phyloP scores from a whole-genome alignment of 2,113 vertebrate species.

The Brevimyrus niger region DNA sequence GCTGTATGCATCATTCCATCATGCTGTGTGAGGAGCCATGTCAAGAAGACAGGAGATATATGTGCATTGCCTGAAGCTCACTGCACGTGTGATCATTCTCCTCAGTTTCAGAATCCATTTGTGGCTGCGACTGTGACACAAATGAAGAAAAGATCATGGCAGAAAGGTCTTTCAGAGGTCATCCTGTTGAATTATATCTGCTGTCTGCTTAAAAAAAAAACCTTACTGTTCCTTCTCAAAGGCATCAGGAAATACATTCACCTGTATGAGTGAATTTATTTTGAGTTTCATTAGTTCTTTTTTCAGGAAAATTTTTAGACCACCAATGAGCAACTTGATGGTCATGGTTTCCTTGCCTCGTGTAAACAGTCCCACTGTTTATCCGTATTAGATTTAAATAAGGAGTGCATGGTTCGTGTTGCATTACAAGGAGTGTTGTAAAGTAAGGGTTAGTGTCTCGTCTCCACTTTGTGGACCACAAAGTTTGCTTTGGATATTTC shows the following conservation, averaged over 20 bases:
- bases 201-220: background rate
- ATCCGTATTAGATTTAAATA: conserved; percentile 31
- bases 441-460: conserved; percentile 20
- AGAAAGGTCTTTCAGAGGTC: background rate
- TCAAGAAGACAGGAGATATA: background rate
- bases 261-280: background rate
- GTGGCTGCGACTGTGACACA: background rate
- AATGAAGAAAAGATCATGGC: background rate
- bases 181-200: background rate
- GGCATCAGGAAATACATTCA: background rate
- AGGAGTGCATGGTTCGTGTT: conserved; percentile 33
- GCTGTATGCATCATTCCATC: background rate
- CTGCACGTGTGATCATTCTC: background rate
- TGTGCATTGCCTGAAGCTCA: background rate
- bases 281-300: background rate
- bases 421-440: conserved; percentile 5
- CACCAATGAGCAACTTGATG: background rate
- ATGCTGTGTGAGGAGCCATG: background rate
- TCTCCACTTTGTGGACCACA: conserved; percentile 21
- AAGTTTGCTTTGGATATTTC: conserved; percentile 7
- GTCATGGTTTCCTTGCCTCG: background rate
- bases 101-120: background rate
- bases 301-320: background rate
- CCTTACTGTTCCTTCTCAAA: background rate
- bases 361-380: conserved; percentile 24